A percentile compares a stretch with the other conserved stretches of the same genome.
Conservation (phyloP, 2,797 vertebrate genomes). For the Ctenopoma kingsleyae region DNA sequence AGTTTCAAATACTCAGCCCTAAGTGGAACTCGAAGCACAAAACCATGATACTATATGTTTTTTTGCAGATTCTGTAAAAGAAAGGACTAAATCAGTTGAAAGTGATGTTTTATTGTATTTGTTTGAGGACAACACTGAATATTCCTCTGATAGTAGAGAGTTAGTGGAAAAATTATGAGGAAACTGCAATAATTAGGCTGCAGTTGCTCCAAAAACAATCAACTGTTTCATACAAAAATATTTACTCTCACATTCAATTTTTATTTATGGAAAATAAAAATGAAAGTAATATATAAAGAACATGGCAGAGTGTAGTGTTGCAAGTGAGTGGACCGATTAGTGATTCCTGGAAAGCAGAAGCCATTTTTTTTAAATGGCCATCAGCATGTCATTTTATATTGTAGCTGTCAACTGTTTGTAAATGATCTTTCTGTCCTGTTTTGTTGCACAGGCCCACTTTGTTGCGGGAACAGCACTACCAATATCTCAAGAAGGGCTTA, state of each 20-base stretch:
- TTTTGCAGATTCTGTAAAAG: too few relatives aligned
- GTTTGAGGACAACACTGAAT: neutral
- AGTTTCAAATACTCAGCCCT: too few relatives aligned
- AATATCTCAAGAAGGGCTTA: conserved; percentile 96
- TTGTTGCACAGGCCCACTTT: conserved; percentile 86
- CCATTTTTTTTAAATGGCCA: neutral
- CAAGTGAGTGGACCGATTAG: neutral
- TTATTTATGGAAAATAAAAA: neutral
- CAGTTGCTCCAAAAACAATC: neutral
- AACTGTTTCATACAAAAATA: neutral
- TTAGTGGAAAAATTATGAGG: neutral
- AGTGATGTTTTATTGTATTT: too few relatives aligned
- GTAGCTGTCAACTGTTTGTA: neutral
- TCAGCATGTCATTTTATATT: neutral
- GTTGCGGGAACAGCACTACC: conserved; percentile 93
- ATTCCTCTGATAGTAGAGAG: neutral
- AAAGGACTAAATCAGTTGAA: too few relatives aligned
- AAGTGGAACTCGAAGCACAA: too few relatives aligned
- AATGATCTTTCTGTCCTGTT: conserved; percentile 1
- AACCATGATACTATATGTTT: too few relatives aligned
- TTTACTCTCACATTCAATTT: neutral
- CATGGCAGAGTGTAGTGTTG: too few relatives aligned
- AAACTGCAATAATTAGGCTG: neutral
- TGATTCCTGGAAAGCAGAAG: neutral
- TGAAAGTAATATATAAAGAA: neutral